These are phyloP conservation scores for Hydra vulgaris DNA, from an alignment of 30 jellyfish, hydroid and myxozoan species.

Conservation along the genomic window DNA sequence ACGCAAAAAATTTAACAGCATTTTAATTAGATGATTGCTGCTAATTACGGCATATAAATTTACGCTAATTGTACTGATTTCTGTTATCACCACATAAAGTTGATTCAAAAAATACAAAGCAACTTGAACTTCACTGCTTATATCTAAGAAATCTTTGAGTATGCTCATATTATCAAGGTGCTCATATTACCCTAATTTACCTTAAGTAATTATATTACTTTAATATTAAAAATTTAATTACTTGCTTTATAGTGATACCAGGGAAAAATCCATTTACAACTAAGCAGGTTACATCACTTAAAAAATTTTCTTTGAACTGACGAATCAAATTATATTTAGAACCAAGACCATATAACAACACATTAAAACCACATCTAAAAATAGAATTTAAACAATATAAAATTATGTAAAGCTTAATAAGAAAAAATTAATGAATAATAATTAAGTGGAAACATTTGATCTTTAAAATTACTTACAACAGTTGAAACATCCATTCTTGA, in stretches of 20 bases:
- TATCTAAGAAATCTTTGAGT: no score
- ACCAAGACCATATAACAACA: conserved; percentile 83
- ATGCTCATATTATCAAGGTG: no score
- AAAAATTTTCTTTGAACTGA: conserved; percentile 44
- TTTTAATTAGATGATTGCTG: no score
- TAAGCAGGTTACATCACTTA: conserved; percentile 35
- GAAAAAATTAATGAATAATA: neutral
- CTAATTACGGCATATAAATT: no score
- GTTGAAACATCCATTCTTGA: conserved; percentile 87
- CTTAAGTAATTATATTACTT: no score
- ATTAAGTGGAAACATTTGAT: neutral
- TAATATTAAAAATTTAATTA: neutral
- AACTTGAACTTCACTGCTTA: no score
- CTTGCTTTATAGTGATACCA: conserved; percentile 64
- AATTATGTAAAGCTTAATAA: neutral
- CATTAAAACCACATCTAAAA: conserved; percentile 75
- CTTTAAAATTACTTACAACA: conserved; percentile 32
- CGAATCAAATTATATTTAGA: conserved; percentile 71
- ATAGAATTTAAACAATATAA: neutral
- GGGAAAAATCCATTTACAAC: conserved; percentile 95
- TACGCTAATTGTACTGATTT: no score
- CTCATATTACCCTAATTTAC: no score
- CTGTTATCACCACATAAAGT: no score
- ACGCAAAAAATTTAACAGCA: no score
- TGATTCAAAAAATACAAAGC: no score